Evolutionary conservation across 2,888 invertebrate species (phyloP).

Genomic region (Alentia gelatinosa): DNA sequence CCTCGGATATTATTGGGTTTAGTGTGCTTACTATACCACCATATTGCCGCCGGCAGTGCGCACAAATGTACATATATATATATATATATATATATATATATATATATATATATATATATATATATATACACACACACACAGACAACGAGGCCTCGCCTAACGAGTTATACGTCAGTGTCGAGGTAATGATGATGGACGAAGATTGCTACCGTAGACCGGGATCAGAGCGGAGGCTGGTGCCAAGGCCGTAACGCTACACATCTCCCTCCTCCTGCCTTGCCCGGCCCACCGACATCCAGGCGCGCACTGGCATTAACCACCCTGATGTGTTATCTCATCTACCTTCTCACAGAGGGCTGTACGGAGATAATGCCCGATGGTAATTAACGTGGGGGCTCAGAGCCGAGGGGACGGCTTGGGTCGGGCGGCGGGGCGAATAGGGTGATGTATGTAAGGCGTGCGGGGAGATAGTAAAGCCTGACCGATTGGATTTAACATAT

Average conservation of each 20-base stretch:
- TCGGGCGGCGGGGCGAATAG: not conserved
- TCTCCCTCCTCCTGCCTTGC: too few species aligned
- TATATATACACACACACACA: too few species aligned
- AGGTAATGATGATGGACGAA: not conserved
- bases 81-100: too few species aligned
- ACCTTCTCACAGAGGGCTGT: not conserved
- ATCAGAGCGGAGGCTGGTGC: not conserved
- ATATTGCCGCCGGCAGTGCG: too few species aligned
- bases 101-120: too few species aligned
- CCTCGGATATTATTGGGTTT: too few species aligned
- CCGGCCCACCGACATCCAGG: too few species aligned
- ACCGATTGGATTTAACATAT: too few species aligned
- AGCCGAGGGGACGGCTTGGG: not conserved
- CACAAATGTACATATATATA: too few species aligned
- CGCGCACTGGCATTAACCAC: not conserved
- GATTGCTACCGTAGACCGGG: not conserved
- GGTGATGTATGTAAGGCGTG: not conserved
- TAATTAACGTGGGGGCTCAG: not conserved
- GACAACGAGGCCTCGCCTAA: not conserved
- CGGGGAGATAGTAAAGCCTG: too few species aligned
- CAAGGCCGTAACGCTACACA: too few species aligned
- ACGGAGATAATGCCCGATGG: not conserved
- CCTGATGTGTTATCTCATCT: not conserved
- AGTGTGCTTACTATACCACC: too few species aligned
- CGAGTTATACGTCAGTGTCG: not conserved